Evolutionary conservation across 2,888 invertebrate genomes (phyloP).

Genomic region (Cecidostiba fungosa): DNA sequence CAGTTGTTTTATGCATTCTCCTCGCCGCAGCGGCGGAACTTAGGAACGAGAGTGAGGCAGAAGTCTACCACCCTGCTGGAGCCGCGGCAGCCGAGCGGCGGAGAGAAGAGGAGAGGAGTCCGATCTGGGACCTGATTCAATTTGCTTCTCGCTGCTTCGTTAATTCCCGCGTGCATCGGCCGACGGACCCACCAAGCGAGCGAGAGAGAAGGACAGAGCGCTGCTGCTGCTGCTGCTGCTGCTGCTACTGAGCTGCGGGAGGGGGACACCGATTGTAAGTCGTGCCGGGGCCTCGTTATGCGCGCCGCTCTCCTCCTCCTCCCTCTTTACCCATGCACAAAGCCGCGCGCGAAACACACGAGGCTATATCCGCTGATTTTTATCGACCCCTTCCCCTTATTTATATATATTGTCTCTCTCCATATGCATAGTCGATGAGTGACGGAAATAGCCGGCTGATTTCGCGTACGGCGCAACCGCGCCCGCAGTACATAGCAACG

Average conservation of each 20-base stretch:
- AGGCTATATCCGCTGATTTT: conserved; percentile 36
- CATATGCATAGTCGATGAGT: conserved; percentile 33
- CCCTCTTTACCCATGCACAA: conserved; percentile 46
- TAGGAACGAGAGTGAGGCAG: conserved; percentile 4
- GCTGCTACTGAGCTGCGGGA: too few species aligned
- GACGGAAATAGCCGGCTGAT: conserved; percentile 19
- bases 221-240: too few species aligned
- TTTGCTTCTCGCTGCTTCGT: conserved; percentile 60
- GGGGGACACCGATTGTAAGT: conserved; percentile 50
- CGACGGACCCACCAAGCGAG: conserved; percentile 34
- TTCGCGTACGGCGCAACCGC: background rate
- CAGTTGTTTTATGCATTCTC: conserved; percentile 36
- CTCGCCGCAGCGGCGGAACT: background rate
- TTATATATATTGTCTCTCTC: conserved; percentile 19
- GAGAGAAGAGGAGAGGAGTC: background rate
- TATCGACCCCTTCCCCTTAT: conserved; percentile 16
- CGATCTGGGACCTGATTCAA: conserved; percentile 59
- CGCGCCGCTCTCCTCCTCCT: background rate
- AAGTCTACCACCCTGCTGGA: conserved; percentile 22
- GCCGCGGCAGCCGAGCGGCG: background rate
- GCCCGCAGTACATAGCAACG: background rate
- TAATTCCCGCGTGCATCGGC: conserved; percentile 55
- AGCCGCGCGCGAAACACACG: conserved; percentile 21
- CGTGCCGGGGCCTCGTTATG: conserved; percentile 50
- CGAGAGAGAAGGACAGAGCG: conserved; percentile 23